A percentile compares a stretch with the other conserved stretches of the same genome.
These are phyloP conservation scores for Melanogrammus aeglefinus DNA, from an alignment of 2,797 vertebrate species.

Conservation along the genomic window DNA sequence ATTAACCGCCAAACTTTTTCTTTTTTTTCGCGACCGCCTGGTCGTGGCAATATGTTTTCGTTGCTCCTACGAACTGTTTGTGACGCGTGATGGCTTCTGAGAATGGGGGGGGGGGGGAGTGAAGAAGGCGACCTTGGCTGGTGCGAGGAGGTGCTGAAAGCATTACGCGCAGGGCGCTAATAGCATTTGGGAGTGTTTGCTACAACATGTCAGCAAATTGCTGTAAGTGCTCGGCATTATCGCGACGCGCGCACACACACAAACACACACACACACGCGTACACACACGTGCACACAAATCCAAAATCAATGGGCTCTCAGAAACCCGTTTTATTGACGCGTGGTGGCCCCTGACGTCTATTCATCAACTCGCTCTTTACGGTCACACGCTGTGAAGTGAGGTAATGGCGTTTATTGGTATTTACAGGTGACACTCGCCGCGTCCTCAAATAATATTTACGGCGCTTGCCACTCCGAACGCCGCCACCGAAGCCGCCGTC, in stretches of 20 bases:
- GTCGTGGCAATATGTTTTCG: constrained; percentile 41
- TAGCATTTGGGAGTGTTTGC: constrained; percentile 61
- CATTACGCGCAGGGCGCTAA: constrained; percentile 64
- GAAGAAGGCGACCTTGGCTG: constrained; percentile 61
- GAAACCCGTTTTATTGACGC: constrained; percentile 86
- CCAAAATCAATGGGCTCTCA: constrained; percentile 70
- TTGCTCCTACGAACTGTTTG: constrained; percentile 48
- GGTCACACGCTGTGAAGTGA: constrained; percentile 78
- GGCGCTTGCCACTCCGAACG: constrained; percentile 59
- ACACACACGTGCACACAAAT: constrained; percentile 35
- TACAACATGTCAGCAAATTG: constrained; percentile 60
- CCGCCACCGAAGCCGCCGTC: constrained; percentile 30
- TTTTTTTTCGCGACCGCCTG: constrained; percentile 57
- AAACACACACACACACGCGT: too few species aligned
- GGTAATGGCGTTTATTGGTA: constrained; percentile 75
- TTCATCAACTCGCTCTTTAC: constrained; percentile 88
- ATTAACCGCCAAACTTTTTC: constrained; percentile 82
- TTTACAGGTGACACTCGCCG: constrained; percentile 71
- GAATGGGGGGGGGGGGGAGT: not conserved
- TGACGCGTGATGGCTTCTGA: constrained; percentile 50
- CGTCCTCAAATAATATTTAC: constrained; percentile 76
- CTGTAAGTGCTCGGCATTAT: constrained; percentile 62
- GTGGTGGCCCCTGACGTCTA: constrained; percentile 82
- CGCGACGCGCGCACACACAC: constrained; percentile 19
- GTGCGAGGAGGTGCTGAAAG: constrained; percentile 55